Evolutionary conservation across 2,113 vertebrate species (phyloP), one percentile per base, ranked within the genome.

Genomic region (Thalassoma bifasciatum): DNA sequence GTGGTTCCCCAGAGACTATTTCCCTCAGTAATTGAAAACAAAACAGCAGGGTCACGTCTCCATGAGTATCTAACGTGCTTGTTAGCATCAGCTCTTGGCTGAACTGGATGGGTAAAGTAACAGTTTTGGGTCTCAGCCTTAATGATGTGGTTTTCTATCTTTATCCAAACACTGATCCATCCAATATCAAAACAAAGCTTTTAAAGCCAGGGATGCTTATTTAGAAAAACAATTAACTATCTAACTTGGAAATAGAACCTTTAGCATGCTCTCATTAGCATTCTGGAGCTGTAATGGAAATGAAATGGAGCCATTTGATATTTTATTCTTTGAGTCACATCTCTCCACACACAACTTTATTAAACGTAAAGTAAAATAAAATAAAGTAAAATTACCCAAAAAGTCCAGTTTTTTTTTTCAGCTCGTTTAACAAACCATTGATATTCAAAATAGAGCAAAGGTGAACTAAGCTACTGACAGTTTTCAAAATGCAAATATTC

Each of bases 21-120:
- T 81, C 26, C 66, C 66, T 44, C 49, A 11, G 65, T 87, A 85
- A 80, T 67, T 84, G 77, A 79, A 51, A 74, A 50, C 62, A 46
- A 82, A 83, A 80, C 78, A 56, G 70, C 77, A 60, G 71, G 50
- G 70, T 83, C 72, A 61, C 64, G 52, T 53, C 58, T 77, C 66
- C 58, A 22, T 65, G 57, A 73, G 37, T 19, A 75, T 66, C 52
- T 54, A 19, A 30, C 24, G 36, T 66, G 65, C 72, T 85, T 72
- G 66, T 89, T 84, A 77, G 73, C 17, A 65, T 47, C n/a, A 12
- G 38, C 56, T 42, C 22, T 54, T 66, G 1, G 5, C 63, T 63
- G 42, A 40, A 54, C 23, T 52, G 73, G 34, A 30, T 1, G n/a
- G 34, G 65, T 69, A 47, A 56, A 62, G 66, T 62, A 72, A 62